These are phyloP conservation scores for Geococcyx californianus DNA, from an alignment of 2,113 vertebrate genomes.

Conservation along the genomic window DNA sequence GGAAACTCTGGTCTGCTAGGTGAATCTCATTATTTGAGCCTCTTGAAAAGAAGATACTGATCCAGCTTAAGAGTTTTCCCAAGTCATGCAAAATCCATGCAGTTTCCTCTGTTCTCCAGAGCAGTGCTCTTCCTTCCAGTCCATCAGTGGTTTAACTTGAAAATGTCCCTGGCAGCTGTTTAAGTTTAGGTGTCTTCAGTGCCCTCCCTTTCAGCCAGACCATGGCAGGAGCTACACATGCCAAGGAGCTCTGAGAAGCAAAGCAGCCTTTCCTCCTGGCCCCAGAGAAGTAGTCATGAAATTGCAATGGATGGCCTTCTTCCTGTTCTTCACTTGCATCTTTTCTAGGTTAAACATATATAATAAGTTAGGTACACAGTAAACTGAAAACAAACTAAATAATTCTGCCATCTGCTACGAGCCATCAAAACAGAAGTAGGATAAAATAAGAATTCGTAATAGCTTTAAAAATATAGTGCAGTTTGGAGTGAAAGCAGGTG, in stretches of 20 bases:
- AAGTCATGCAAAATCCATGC: background rate
- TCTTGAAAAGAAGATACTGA: background rate
- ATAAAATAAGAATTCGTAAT: constrained; percentile 52
- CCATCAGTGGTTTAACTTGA: background rate
- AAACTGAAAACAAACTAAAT: constrained; percentile 3
- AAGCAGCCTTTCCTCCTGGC: background rate
- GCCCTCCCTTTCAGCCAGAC: background rate
- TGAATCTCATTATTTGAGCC: background rate
- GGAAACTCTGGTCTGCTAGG: background rate
- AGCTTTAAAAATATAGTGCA: constrained; percentile 14
- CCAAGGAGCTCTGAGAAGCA: background rate
- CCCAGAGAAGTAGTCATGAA: background rate
- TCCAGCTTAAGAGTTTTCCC: background rate
- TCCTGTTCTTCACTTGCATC: background rate
- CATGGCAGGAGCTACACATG: background rate
- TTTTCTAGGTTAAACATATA: background rate
- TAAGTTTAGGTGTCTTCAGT: background rate
- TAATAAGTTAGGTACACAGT: background rate
- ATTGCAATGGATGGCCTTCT: background rate
- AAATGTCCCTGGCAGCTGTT: background rate
- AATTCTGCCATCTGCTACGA: constrained; percentile 46
- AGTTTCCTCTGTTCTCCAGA: background rate
- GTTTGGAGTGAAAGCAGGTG: constrained; percentile 34
- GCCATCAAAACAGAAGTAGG: constrained; percentile 33
- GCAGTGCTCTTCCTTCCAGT: background rate